Base-by-base conservation (phyloP, 2,113 vertebrate genomes). In the Caretta caretta region DNA sequence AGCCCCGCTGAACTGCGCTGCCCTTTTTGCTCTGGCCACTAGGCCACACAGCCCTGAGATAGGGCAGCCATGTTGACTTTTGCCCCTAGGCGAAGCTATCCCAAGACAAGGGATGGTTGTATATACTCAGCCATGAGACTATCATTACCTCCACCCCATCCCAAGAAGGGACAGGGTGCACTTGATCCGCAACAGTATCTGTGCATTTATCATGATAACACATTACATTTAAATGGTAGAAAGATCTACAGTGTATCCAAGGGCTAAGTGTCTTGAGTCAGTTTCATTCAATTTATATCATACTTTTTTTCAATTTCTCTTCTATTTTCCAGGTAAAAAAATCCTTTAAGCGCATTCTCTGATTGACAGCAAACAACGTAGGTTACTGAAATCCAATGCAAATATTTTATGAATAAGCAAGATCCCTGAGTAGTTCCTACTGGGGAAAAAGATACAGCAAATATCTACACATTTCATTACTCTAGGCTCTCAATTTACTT, bases 241-340 rank as follows among this genome's bases (percentile, higher is more conserved):
- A n/a, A 35, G 62, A n/a, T n/a, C 62, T n/a, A n/a, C 12, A n/a
- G 17, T 69, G 19, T 69, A 69, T 69, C 62, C 35, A 69, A 69
- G 6, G 12, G 25, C 48, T 90, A 72, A 49, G 69, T 83, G 24
- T 89, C 83, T 38, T n/a, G 6, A 57, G 83, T 5, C n/a, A 92
- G 54, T 14, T 62, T 48, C 20, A 89, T 92, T 93, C 62, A n/a
- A 78, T 69, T 87, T 78, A n/a, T 35, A 80, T 75, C 17, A 69
- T 78, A 38, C 69, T 2, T 29, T 80, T 53, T 46, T 31, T 13
- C 17, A 35, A 35, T 84, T 80, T 69, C 29, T 50, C 51, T 59
- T 76, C 46, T 25, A 29, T 0, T 0, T 31, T 51, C 31, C 46
- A 50, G 27, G n/a, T 0, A 10, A 38, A 59, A 62, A 78, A 78